A percentile compares a stretch with the other conserved stretches of the same genome.
Evolutionary conservation across 2,113 vertebrate genomes (phyloP).

Genomic region (Patagioenas fasciata): DNA sequence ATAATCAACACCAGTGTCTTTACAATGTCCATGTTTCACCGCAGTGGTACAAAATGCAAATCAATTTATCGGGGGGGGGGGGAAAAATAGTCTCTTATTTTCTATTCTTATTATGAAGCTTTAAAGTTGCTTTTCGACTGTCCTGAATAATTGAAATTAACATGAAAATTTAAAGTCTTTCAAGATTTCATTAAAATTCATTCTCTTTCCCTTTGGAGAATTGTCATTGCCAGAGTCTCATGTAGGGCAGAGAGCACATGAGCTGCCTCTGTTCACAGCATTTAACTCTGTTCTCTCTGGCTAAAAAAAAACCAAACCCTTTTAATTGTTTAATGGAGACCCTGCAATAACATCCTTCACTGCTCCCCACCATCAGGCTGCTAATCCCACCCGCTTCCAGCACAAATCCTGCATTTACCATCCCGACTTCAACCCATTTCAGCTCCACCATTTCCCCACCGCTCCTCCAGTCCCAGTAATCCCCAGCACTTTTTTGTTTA

Average conservation of each 20-base stretch:
- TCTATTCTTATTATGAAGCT: not conserved
- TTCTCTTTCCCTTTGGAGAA: slow-evolving; percentile 32
- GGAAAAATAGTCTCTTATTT: not conserved
- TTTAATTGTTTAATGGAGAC: not conserved
- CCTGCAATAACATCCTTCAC: not conserved
- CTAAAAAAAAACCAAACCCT: not conserved
- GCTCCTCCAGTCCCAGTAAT: not conserved
- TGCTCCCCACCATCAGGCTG: not conserved
- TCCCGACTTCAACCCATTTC: fast-evolving
- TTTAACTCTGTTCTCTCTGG: not conserved
- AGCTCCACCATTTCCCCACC: not conserved
- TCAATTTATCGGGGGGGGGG: not conserved
- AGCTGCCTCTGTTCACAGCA: not conserved
- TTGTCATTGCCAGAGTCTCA: slow-evolving; percentile 20
- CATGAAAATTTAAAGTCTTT: slow-evolving; percentile 73
- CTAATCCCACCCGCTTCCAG: not conserved
- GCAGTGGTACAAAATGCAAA: slow-evolving; percentile 6
- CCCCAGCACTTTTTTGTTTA: not conserved
- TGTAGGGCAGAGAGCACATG: slow-evolving; percentile 25
- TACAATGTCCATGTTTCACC: not conserved
- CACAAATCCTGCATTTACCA: not conserved
- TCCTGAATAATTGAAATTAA: slow-evolving; percentile 71
- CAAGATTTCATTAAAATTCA: slow-evolving; percentile 74
- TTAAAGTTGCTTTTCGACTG: slow-evolving; percentile 3
- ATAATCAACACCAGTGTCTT: not conserved